Percentiles rank a stretch among this genome's conserved stretches.
Evolutionary conservation across 2,888 invertebrate species (phyloP).

Genomic region (Heliconius hortense): DNA sequence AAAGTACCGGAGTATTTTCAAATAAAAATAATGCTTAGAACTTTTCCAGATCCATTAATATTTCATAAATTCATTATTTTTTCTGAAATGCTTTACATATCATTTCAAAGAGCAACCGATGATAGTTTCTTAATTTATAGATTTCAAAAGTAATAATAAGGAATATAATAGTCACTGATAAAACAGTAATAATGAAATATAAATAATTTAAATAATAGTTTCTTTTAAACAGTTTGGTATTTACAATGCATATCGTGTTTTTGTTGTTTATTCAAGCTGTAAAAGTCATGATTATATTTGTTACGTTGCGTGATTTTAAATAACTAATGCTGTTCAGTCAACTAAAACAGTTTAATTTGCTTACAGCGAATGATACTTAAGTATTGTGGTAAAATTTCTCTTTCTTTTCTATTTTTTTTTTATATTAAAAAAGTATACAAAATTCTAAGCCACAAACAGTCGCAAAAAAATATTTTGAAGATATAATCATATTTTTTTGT

Average conservation of each 20-base stretch:
- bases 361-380: constrained; percentile 9
- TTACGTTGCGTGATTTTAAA: constrained; percentile 27
- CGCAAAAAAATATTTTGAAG: background rate
- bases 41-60: background rate
- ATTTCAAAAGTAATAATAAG: background rate
- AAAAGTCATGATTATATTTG: constrained; percentile 17
- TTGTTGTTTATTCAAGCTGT: background rate
- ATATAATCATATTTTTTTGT: background rate
- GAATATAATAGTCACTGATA: background rate
- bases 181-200: background rate
- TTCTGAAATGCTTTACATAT: background rate
- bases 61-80: background rate
- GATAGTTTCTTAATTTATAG: background rate
- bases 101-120: background rate
- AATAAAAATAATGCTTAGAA: background rate
- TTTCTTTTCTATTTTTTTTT: constrained; percentile 13
- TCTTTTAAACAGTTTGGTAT: background rate
- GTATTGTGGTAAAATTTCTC: constrained; percentile 10
- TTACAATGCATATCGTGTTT: constrained; percentile 5
- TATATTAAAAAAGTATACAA: background rate
- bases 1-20: background rate
- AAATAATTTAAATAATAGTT: background rate
- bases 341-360: constrained; percentile 22
- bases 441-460: background rate
- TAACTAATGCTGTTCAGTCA: constrained; percentile 23